phyloP scores from a whole-genome alignment of 2,888 invertebrate species.

The Chorisops tibialis region DNA sequence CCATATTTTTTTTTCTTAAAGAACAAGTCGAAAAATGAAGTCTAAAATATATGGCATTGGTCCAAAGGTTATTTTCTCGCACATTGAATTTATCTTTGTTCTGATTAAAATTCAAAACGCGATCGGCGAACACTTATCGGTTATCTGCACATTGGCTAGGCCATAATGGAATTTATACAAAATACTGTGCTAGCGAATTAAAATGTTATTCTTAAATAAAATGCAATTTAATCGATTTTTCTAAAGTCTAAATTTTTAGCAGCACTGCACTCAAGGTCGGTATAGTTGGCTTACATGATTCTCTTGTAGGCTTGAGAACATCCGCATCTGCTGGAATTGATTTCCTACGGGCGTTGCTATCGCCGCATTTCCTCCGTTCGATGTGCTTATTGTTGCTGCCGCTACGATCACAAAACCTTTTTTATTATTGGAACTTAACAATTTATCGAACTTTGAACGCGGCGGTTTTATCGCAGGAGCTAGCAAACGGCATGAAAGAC shows the following conservation, averaged over 20 bases:
- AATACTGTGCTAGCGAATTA: too few species aligned
- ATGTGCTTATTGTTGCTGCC: constrained; percentile 20
- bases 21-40: too few species aligned
- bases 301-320: constrained; percentile 25
- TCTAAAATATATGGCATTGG: too few species aligned
- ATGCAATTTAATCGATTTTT: constrained; percentile 1
- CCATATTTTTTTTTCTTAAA: too few species aligned
- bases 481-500: constrained; percentile 5
- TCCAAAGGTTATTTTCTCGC: too few species aligned
- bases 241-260: neutral
- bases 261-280: neutral
- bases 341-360: neutral
- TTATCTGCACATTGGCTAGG: too few species aligned
- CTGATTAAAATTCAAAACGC: too few species aligned
- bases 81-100: too few species aligned
- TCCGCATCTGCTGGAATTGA: constrained; percentile 16
- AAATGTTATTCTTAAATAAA: neutral
- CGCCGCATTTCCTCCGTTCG: neutral
- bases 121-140: too few species aligned
- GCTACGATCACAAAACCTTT: constrained; percentile 24
- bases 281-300: constrained; percentile 24
- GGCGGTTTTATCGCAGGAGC: constrained; percentile 5
- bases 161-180: too few species aligned
- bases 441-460: constrained; percentile 1
- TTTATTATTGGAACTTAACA: constrained; percentile 6